These are phyloP conservation scores for Chaetura pelagica DNA, from an alignment of 2,113 vertebrate genomes.

Conservation along the genomic window DNA sequence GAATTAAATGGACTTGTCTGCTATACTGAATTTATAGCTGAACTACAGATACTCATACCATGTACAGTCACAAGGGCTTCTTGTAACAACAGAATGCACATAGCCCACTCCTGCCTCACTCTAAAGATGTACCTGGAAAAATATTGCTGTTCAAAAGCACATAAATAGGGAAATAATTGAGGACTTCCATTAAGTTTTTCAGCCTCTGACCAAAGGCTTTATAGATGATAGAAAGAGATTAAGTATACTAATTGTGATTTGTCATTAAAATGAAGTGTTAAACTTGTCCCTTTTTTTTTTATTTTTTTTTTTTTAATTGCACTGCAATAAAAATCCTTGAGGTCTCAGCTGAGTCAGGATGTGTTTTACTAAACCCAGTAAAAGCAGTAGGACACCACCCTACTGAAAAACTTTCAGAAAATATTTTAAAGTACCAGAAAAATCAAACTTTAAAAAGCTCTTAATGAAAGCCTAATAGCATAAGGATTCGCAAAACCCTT, in stretches of 20 bases:
- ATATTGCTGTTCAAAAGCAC: neutral
- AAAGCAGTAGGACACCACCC: neutral
- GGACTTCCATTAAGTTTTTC: neutral
- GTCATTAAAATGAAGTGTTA: neutral
- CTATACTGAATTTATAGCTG: neutral
- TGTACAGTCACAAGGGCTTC: neutral
- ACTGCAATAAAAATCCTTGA: neutral
- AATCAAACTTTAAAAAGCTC: neutral
- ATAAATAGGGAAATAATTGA: neutral
- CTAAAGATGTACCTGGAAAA: rapidly evolving
- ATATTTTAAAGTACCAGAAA: neutral
- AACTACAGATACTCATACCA: neutral
- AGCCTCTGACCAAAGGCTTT: neutral
- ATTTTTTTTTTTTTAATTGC: neutral
- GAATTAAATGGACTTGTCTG: neutral
- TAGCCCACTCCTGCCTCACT: neutral
- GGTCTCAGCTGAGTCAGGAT: neutral
- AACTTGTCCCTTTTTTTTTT: neutral
- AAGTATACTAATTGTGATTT: neutral
- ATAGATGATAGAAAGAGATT: neutral
- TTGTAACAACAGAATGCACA: neutral
- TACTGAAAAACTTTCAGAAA: neutral
- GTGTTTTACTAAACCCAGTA: neutral
- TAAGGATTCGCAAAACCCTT: neutral
- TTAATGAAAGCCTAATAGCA: neutral